Evolutionary conservation across 2,888 invertebrate species (phyloP).

Genomic region (Rutpela maculata): DNA sequence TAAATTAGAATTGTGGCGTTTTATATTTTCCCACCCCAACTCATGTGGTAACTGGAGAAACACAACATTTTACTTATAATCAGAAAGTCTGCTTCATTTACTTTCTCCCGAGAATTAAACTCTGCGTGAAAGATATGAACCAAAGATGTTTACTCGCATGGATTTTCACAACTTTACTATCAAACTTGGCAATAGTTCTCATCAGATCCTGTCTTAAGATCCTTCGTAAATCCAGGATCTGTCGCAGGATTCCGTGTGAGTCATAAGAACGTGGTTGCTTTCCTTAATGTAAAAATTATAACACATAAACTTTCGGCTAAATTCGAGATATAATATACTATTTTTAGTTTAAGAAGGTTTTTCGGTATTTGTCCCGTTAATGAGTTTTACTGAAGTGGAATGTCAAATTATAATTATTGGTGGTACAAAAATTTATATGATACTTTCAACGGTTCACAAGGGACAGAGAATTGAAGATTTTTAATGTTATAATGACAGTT

Average conservation of each 20-base stretch:
- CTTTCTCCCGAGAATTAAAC: slow-evolving; percentile 68
- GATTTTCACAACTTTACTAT: slow-evolving; percentile 71
- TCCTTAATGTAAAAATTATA: slow-evolving; percentile 64
- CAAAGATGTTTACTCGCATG: slow-evolving; percentile 71
- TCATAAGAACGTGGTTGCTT: slow-evolving; percentile 56
- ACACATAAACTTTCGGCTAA: slow-evolving; percentile 38
- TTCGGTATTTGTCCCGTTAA: too few species aligned
- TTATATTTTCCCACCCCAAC: slow-evolving; percentile 24
- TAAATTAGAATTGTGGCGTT: slow-evolving; percentile 26
- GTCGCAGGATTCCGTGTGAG: slow-evolving; percentile 48
- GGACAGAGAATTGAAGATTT: too few species aligned
- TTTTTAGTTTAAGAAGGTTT: background rate
- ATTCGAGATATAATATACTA: slow-evolving; percentile 10
- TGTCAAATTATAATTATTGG: too few species aligned
- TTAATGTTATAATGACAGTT: too few species aligned
- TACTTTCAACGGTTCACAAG: too few species aligned
- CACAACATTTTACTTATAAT: slow-evolving; percentile 47
- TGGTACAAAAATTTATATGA: too few species aligned
- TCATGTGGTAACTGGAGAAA: slow-evolving; percentile 32
- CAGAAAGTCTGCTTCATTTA: slow-evolving; percentile 69
- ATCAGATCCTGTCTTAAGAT: slow-evolving; percentile 56
- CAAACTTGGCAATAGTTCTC: slow-evolving; percentile 65
- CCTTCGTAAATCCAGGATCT: slow-evolving; percentile 56
- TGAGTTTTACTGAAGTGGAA: too few species aligned
- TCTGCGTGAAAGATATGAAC: slow-evolving; percentile 72